Percentiles rank a stretch among this genome's conserved stretches.
Conservation (phyloP, 2,113 vertebrate species). For the Bujurquina vittata region DNA sequence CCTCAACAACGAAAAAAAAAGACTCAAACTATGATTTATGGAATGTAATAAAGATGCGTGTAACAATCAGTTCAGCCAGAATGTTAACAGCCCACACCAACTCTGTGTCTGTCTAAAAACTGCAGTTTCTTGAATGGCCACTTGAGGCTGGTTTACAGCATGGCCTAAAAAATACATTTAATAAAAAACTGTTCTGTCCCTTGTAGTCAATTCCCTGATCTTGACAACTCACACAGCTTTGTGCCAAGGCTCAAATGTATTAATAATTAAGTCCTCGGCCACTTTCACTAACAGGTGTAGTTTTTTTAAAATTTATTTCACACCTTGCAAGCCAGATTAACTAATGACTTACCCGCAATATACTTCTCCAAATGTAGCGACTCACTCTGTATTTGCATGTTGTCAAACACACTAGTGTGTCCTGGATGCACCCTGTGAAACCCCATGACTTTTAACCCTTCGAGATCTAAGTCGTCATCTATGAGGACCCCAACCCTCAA, state of each 20-base stretch:
- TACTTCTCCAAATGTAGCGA: not conserved
- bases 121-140: not conserved
- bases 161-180: not conserved
- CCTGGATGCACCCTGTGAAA: not conserved
- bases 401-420: not conserved
- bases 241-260: not conserved
- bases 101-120: too few species aligned
- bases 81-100: not conserved
- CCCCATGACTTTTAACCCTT: not conserved
- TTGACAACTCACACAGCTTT: too few species aligned
- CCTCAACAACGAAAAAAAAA: not conserved
- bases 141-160: not conserved
- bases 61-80: not conserved
- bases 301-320: too few species aligned
- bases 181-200: not conserved
- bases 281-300: too few species aligned
- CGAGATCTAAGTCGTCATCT: not conserved
- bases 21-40: accelerated
- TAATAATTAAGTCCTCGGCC: not conserved
- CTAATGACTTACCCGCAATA: not conserved
- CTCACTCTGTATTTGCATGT: not conserved
- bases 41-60: not conserved
- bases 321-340: not conserved
- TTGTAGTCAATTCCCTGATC: not conserved
- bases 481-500: not conserved